These are phyloP conservation scores for Tetraodon nigroviridis DNA, from an alignment of 2,113 vertebrate genomes.

Conservation along the genomic window DNA sequence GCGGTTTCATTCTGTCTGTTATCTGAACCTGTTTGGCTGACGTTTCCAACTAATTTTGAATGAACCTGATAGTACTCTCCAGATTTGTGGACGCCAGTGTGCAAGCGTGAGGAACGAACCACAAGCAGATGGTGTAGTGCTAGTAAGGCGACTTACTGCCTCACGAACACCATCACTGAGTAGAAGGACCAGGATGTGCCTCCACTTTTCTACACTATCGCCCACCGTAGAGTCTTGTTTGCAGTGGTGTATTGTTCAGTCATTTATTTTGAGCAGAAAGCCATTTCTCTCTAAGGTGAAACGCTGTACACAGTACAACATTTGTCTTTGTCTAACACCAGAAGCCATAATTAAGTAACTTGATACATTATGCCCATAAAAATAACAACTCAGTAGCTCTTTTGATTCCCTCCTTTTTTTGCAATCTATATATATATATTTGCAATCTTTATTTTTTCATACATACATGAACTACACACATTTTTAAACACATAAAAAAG, in stretches of 20 bases:
- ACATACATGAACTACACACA: too few relatives aligned
- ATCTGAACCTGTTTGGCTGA: background rate
- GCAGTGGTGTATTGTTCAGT: slow-evolving; percentile 54
- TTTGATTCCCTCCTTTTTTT: too few relatives aligned
- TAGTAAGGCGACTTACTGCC: background rate
- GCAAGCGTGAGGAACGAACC: slow-evolving; percentile 12
- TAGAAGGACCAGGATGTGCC: background rate
- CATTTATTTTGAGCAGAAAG: slow-evolving; percentile 53
- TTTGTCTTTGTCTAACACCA: slow-evolving; percentile 47
- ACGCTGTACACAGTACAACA: slow-evolving; percentile 47
- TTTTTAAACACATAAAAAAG: background rate
- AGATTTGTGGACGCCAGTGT: slow-evolving; percentile 14
- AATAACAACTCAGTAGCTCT: too few relatives aligned
- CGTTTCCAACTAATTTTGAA: slow-evolving; percentile 4
- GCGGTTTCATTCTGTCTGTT: background rate
- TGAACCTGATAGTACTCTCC: background rate
- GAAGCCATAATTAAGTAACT: slow-evolving; percentile 59
- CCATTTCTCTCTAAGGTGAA: slow-evolving; percentile 46
- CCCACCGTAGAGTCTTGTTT: too few relatives aligned
- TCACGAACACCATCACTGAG: slow-evolving; percentile 13
- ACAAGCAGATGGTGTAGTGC: slow-evolving; percentile 1
- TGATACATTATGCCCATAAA: slow-evolving; percentile 16
- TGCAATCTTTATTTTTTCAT: too few relatives aligned
- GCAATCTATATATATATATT: too few relatives aligned
- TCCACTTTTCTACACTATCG: too few relatives aligned